Percentiles rank a stretch among this genome's conserved stretches.
These are phyloP conservation scores for Heliconius erato DNA, from an alignment of 2,888 invertebrate species.

Conservation along the genomic window DNA sequence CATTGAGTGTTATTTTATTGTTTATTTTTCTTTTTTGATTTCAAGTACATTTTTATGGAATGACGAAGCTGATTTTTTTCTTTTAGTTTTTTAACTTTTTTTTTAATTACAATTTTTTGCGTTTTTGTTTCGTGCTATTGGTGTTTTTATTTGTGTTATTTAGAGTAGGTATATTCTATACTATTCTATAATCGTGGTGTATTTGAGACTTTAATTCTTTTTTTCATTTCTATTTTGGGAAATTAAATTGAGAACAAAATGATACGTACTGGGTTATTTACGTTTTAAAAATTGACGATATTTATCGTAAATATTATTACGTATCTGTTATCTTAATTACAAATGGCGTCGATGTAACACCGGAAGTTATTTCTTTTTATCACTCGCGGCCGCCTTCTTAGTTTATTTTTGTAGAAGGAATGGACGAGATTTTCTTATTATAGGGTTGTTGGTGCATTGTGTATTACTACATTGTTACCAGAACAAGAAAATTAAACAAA, in stretches of 20 bases:
- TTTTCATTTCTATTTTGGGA: too few relatives aligned
- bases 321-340: conserved; percentile 36
- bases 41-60: neutral
- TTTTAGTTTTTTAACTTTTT: neutral
- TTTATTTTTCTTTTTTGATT: neutral
- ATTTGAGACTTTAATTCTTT: too few relatives aligned
- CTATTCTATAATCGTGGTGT: too few relatives aligned
- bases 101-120: too few relatives aligned
- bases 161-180: too few relatives aligned
- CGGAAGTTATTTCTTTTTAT: conserved; percentile 48
- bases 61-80: neutral
- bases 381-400: conserved; percentile 43
- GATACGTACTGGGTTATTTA: neutral
- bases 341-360: conserved; percentile 17
- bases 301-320: neutral
- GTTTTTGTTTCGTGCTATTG: too few relatives aligned
- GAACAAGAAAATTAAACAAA: too few relatives aligned
- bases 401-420: conserved; percentile 47
- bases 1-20: neutral
- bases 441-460: conserved; percentile 29
- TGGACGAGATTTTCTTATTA: conserved; percentile 24
- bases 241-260: too few relatives aligned
- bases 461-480: neutral
- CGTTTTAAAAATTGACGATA: neutral
- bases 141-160: too few relatives aligned